Percentiles rank a stretch among this genome's conserved stretches.
These are phyloP conservation scores for Watsonalla cultraria DNA, from an alignment of 2,888 invertebrate species.

Conservation along the genomic window DNA sequence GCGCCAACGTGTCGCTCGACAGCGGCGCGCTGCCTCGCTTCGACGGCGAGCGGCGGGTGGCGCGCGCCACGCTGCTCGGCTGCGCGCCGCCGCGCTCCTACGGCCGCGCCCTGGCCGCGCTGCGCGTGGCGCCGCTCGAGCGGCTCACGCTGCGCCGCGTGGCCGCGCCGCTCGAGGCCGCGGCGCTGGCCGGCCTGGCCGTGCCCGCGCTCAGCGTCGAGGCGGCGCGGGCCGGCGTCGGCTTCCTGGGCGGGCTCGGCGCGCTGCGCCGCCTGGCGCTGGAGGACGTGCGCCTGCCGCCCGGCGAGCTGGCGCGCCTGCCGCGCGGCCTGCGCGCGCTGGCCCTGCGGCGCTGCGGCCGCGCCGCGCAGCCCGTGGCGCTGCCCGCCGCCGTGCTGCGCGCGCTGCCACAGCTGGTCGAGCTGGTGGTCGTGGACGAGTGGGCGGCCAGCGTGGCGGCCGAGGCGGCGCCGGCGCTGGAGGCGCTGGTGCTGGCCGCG, in stretches of 20 bases:
- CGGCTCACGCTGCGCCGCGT: neutral
- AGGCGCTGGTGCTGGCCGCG: neutral
- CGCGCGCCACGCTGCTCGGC: neutral
- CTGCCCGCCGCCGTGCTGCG: neutral
- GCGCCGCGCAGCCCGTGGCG: neutral
- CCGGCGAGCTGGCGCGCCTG: neutral
- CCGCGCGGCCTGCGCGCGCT: neutral
- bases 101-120: neutral
- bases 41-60: neutral
- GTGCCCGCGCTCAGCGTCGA: neutral
- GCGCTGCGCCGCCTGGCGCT: neutral
- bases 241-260: neutral
- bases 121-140: neutral
- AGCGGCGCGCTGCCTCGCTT: neutral
- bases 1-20: neutral
- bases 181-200: neutral
- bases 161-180: neutral
- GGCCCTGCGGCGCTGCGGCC: neutral
- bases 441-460: neutral
- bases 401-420: neutral
- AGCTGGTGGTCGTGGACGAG: neutral
- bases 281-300: constrained; percentile 1
- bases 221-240: neutral
- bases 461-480: neutral
- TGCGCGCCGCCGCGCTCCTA: neutral